Conservation (phyloP, 2,797 vertebrate genomes). For the Sparidentex hasta region DNA sequence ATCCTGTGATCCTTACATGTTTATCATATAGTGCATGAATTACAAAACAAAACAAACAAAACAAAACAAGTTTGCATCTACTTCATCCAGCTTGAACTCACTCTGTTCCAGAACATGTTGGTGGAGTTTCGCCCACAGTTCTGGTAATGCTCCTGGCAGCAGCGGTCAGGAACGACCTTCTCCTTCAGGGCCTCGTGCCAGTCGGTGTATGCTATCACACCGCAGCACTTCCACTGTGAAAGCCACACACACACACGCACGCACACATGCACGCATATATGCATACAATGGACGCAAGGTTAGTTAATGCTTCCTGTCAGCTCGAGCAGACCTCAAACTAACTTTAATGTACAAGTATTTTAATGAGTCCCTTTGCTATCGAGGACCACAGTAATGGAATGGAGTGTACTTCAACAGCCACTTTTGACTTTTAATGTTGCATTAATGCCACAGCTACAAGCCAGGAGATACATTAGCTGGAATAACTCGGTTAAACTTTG, state of each 20-base stretch:
- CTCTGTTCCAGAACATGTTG: conserved; percentile 92
- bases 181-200: conserved; percentile 95
- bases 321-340: conserved; percentile 29
- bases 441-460: conserved; percentile 37
- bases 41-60: not conserved
- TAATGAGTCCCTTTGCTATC: conserved; percentile 38
- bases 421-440: conserved; percentile 36
- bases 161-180: conserved; percentile 95
- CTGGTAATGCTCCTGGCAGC: conserved; percentile 97
- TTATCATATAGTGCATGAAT: not conserved
- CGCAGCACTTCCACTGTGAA: conserved; percentile 96
- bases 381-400: conserved; percentile 32
- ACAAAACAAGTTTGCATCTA: not conserved
- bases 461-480: conserved; percentile 55
- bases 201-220: conserved; percentile 93
- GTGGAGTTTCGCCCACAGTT: conserved; percentile 94
- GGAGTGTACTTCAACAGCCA: conserved; percentile 17
- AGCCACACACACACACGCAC: conserved; percentile 18
- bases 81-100: conserved; percentile 71
- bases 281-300: conserved; percentile 20
- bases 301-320: conserved; percentile 25
- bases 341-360: conserved; percentile 24
- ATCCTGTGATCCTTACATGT: not conserved
- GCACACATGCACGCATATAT: conserved; percentile 23
- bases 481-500: conserved; percentile 43